Base-by-base conservation (phyloP, 2,113 vertebrate species). In the Tonatia bakeri region DNA sequence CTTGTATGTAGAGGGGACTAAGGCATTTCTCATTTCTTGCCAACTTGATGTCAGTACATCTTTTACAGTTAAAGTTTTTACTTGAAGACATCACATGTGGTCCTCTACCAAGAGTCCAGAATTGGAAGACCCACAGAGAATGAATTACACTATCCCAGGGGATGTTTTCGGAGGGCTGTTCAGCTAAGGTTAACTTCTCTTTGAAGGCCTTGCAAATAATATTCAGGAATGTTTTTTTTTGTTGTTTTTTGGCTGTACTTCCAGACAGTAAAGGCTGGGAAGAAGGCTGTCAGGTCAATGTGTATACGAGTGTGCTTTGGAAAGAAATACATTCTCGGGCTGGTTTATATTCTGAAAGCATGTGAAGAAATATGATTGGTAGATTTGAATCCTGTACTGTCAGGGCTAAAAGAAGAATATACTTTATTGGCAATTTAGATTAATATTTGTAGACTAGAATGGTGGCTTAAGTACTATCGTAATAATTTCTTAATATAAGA, bases 1-100 rank as follows among this genome's bases (percentile, higher is more conserved):
- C 40, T 76, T 76, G 6, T 24, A 11, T 45, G 91, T 43, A 43
- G 50, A 47, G 77, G 47, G 50, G 43, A 87, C 75, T 54, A 13
- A 1, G 2, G 11, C 70, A 77, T 26, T 96, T 79, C 91, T 83
- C n/a, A 83, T 59, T 94, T 90, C 64, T 97, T 96, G 69, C 36
- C 79, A 72, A 7, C 13, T 75, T 88, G 52, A 45, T 86, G 82
- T 94, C 56, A 67, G 22, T 86, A 7, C 4, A 17, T 84, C 12
- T 87, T 69, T 72, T 90, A 36, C 72, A 56, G 52, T 95, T 70
- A 47, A 31, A 84, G 52, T 28, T 85, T 87, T 95, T 91, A 80
- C 86, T n/a, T 83, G 88, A 36, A 90, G 69, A 76, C 87, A 50
- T 97, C 54, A 24, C 20, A 28, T 9, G 6, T 91, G 69, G 54